Base-by-base conservation (phyloP, 1,140 invertebrate species). In the Drosophila kurseongensis region DNA sequence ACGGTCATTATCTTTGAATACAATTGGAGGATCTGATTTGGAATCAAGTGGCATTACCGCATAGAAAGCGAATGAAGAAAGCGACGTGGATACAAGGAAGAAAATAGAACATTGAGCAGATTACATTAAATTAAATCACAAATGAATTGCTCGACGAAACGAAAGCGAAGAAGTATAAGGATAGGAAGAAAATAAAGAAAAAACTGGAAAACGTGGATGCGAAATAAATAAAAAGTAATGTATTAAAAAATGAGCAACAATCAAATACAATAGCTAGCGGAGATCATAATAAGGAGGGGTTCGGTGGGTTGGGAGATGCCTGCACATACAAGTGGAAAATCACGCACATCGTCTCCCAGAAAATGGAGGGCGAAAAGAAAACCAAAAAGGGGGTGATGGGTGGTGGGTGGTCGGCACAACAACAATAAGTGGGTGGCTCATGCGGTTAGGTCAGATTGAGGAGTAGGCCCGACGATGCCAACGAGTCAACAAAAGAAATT, bases 401-500 rank as follows among this genome's bases (percentile, higher is more conserved):
- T 12, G 47, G 35, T 47, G 10, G 8, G 29, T 14, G 55, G 63
- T 32, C 7, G 14, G 29, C 5, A 5, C 16, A 42, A 56, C n/a
- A 29, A 44, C 10, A 44, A 44, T n/a, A 8, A 23, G 38, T 14
- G 47, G 60, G 42, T 50, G 41, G 44, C 14, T 51, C 35, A 45
- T 56, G 36, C 35, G 65, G 67, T 71, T 71, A 52, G 68, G 57
- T 62, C 67, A 59, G 67, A 67, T 52, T 38, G 78, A 61, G 65
- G 40, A 36, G 45, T 42, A 56, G 72, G 57, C 44, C 60, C 44
- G 59, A 41, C 38, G 62, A 29, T 71, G 57, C 58, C 62, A 67
- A 68, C 51, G 59, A 83, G 54, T 67, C 71, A 83, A 86, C 75
- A 85, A 85, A 85, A 85, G 81, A 85, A 85, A 85, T 85, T 82